phyloP scores from a whole-genome alignment of 2,113 vertebrate genomes.

The Onychorhynchus coronatus region DNA sequence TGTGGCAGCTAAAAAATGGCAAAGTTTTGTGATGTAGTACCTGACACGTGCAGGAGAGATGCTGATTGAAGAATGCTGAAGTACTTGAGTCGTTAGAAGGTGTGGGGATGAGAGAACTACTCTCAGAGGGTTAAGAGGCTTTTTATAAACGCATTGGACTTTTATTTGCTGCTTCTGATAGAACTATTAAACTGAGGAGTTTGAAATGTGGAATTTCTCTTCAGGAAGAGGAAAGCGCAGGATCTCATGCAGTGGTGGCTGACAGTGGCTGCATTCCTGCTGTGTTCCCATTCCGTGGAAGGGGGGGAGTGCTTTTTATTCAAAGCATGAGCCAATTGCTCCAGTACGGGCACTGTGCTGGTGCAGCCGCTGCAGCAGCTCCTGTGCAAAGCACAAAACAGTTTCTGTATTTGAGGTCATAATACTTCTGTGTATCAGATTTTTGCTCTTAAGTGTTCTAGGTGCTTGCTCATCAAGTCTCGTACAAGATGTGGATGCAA shows the following conservation, averaged over 20 bases:
- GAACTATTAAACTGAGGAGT: neutral
- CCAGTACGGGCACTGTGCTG: accelerated
- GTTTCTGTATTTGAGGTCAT: neutral
- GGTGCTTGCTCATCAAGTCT: neutral
- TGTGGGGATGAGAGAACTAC: neutral
- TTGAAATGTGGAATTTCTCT: neutral
- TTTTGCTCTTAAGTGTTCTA: neutral
- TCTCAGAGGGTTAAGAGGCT: neutral
- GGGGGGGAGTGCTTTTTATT: neutral
- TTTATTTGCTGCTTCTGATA: neutral
- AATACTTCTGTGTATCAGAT: neutral
- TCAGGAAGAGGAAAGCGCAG: neutral
- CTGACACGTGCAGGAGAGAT: neutral
- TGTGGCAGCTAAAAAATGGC: neutral
- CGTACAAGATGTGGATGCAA: neutral
- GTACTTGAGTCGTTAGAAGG: neutral
- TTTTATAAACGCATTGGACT: neutral
- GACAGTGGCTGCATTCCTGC: neutral
- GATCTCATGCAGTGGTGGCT: neutral
- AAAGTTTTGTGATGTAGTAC: neutral
- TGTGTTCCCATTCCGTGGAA: neutral
- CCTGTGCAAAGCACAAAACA: neutral
- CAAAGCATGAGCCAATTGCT: neutral
- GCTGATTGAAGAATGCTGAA: neutral
- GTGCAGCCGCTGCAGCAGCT: neutral